Percentiles rank a stretch among this genome's conserved stretches.
Evolutionary conservation across 2,888 invertebrate genomes (phyloP).

Genomic region (Drosophila multiciliata): DNA sequence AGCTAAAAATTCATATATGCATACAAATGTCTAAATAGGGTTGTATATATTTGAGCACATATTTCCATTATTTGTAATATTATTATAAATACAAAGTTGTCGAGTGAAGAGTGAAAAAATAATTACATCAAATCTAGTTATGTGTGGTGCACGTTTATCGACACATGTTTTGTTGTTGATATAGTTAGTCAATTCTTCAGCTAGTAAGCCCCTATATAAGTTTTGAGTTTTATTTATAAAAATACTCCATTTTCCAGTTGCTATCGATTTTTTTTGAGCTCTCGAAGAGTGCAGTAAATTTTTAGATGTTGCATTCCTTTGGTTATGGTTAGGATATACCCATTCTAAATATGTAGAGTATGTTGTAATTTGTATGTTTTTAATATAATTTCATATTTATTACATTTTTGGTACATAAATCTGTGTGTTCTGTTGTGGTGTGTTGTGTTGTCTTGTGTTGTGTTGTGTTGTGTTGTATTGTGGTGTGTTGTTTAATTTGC

Average conservation of each 20-base stretch:
- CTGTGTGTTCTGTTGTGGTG: constrained; percentile 59
- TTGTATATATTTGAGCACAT: constrained; percentile 28
- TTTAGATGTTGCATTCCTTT: constrained; percentile 21
- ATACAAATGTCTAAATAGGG: constrained; percentile 4
- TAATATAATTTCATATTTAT: constrained; percentile 81
- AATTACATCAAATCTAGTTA: constrained; percentile 44
- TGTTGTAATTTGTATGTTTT: constrained; percentile 44
- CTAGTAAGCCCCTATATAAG: constrained; percentile 19
- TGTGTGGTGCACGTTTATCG: constrained; percentile 27
- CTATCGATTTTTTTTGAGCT: not conserved
- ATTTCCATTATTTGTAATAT: constrained; percentile 16
- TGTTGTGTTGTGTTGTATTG: constrained; percentile 14
- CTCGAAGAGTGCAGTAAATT: constrained; percentile 16
- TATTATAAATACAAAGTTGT: constrained; percentile 29
- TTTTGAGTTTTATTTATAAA: constrained; percentile 57
- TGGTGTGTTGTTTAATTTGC: constrained; percentile 40
- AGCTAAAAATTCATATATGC: constrained; percentile 17
- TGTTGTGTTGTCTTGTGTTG: constrained; percentile 26
- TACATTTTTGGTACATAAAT: constrained; percentile 84
- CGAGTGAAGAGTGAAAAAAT: constrained; percentile 39
- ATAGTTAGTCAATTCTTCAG: constrained; percentile 6
- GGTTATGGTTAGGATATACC: constrained; percentile 33
- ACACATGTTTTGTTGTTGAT: not conserved
- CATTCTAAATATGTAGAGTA: constrained; percentile 36
- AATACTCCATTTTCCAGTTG: constrained; percentile 53